phyloP scores from a whole-genome alignment of 2,888 invertebrate species.

The Tetramorium bicarinatum region DNA sequence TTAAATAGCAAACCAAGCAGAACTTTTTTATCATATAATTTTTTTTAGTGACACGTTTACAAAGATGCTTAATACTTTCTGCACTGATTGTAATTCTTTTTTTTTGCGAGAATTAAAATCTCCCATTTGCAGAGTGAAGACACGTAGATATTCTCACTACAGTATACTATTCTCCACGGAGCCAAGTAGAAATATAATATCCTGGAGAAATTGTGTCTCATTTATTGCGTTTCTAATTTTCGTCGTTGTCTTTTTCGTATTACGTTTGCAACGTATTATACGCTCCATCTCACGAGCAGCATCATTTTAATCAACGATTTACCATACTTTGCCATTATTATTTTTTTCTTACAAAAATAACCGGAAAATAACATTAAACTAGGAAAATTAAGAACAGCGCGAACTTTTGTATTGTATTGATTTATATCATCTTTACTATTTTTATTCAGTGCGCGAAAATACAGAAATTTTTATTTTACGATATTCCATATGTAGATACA shows the following conservation, averaged over 20 bases:
- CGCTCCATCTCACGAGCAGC: slow-evolving; percentile 10
- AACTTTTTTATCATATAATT: neutral
- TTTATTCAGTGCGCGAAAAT: neutral
- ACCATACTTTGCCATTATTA: neutral
- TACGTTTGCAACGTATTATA: slow-evolving; percentile 45
- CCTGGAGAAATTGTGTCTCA: slow-evolving; percentile 46
- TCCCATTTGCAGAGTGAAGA: slow-evolving; percentile 18
- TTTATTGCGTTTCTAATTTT: slow-evolving; percentile 47
- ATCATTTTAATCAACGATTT: slow-evolving; percentile 44
- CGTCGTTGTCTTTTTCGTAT: slow-evolving; percentile 40
- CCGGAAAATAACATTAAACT: neutral
- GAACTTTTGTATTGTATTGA: slow-evolving; percentile 5
- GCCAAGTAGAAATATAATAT: slow-evolving; percentile 33
- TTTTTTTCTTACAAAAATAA: slow-evolving; percentile 27
- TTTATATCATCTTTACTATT: neutral
- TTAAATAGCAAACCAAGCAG: neutral
- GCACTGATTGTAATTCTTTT: slow-evolving; percentile 10
- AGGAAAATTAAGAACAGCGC: neutral
- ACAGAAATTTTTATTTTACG: neutral
- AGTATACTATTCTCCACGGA: neutral
- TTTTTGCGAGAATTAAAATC: slow-evolving; percentile 35
- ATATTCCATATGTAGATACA: neutral
- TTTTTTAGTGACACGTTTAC: slow-evolving; percentile 2
- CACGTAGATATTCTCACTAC: neutral
- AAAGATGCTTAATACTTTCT: slow-evolving; percentile 25